A percentile compares a stretch with the other conserved stretches of the same genome.
Evolutionary conservation across 2,888 invertebrate species (phyloP).

Genomic region (Teinopalpus imperialis): DNA sequence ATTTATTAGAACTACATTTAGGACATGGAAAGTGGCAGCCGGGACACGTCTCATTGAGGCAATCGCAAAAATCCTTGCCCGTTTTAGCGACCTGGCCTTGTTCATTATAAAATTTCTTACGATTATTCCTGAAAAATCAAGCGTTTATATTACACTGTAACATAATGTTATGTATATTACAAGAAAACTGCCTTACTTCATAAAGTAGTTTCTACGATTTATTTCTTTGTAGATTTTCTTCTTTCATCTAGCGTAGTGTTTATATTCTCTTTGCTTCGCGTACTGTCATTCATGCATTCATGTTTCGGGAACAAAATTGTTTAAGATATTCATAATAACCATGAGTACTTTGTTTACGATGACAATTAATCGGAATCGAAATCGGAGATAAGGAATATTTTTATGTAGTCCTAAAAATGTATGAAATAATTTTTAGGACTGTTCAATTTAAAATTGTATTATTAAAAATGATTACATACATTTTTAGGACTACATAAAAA

Average conservation of each 20-base stretch:
- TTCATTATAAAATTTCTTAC: conserved; percentile 86
- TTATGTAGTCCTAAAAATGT: too few relatives aligned
- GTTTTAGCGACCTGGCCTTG: conserved; percentile 84
- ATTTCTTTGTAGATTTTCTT: too few relatives aligned
- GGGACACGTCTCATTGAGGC: conserved; percentile 87
- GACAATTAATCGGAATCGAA: background rate
- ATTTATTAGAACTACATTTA: conserved; percentile 88
- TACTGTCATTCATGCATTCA: too few relatives aligned
- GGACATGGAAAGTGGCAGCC: conserved; percentile 93
- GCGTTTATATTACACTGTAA: too few relatives aligned
- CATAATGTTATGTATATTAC: background rate
- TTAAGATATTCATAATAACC: conserved; percentile 55
- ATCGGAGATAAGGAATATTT: background rate
- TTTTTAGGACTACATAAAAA: too few relatives aligned
- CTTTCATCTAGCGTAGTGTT: too few relatives aligned
- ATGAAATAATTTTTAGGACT: too few relatives aligned
- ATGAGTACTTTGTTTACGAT: background rate
- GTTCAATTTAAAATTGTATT: too few relatives aligned
- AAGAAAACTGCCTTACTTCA: conserved; percentile 48
- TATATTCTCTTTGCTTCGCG: conserved; percentile 90
- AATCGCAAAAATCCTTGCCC: conserved; percentile 91
- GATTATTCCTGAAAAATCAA: conserved; percentile 62
- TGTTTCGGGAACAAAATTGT: conserved; percentile 90
- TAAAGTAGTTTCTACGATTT: conserved; percentile 83
- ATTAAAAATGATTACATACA: too few relatives aligned